Evolutionary conservation across 2,888 invertebrate species (phyloP).

Genomic region (Toxonevra muliebris): DNA sequence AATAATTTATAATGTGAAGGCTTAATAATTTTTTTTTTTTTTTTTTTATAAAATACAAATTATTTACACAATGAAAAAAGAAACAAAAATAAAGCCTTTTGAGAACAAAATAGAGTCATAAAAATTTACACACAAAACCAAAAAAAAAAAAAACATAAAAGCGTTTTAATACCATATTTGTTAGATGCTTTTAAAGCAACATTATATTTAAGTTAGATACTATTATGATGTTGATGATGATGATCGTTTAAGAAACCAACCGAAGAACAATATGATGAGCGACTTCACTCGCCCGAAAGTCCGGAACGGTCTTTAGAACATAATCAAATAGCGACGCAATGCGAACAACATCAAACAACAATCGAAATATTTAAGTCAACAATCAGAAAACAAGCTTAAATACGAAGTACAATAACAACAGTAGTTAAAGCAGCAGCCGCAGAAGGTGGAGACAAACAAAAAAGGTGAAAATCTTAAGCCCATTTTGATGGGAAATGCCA

Average conservation of each 20-base stretch:
- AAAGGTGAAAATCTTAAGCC: slow-evolving; percentile 24
- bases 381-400: slow-evolving; percentile 36
- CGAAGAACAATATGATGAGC: slow-evolving; percentile 1
- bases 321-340: slow-evolving; percentile 12
- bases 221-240: background rate
- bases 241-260: slow-evolving; percentile 7
- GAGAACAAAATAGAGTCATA: slow-evolving; percentile 32
- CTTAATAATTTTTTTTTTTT: slow-evolving; percentile 21
- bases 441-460: background rate
- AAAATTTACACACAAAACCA: slow-evolving; percentile 15
- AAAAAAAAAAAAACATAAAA: slow-evolving; percentile 1
- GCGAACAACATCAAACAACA: slow-evolving; percentile 25
- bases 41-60: slow-evolving; percentile 22
- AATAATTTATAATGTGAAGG: slow-evolving; percentile 31
- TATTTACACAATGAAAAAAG: background rate
- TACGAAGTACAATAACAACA: slow-evolving; percentile 21
- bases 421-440: background rate
- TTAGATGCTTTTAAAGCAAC: background rate
- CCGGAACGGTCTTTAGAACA: background rate
- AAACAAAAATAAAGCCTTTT: slow-evolving; percentile 3
- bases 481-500: slow-evolving; percentile 38
- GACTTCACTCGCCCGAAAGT: background rate
- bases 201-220: background rate
- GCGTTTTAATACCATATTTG: slow-evolving; percentile 27
- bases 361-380: slow-evolving; percentile 36